Evolutionary conservation across 2,113 vertebrate species (phyloP).

Genomic region (Agelaius phoeniceus): DNA sequence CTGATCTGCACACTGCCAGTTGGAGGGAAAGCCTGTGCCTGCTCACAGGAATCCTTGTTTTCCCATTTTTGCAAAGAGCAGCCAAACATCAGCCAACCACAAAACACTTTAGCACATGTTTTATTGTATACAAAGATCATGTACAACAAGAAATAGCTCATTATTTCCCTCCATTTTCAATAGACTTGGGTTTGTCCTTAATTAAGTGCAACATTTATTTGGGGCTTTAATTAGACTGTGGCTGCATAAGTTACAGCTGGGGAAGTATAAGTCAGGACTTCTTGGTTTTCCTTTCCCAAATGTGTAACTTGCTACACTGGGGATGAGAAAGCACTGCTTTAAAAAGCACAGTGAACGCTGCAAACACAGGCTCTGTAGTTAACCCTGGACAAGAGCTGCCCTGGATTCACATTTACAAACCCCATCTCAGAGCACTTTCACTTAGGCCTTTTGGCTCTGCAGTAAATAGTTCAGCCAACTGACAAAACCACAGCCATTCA

Average conservation of each 20-base stretch:
- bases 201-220: slow-evolving; percentile 32
- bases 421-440: not conserved
- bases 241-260: slow-evolving; percentile 1
- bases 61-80: not conserved
- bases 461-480: not conserved
- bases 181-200: slow-evolving; percentile 31
- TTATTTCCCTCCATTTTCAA: not conserved
- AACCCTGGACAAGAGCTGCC: not conserved
- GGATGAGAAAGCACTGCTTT: not conserved
- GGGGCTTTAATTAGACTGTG: slow-evolving; percentile 14
- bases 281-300: not conserved
- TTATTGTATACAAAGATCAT: not conserved
- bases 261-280: not conserved
- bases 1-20: not conserved
- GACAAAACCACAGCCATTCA: not conserved
- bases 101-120: slow-evolving; percentile 10
- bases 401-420: not conserved
- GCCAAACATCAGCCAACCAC: not conserved
- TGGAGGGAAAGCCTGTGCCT: not conserved
- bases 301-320: not conserved
- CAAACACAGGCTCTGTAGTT: not conserved
- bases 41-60: not conserved
- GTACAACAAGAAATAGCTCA: slow-evolving; percentile 6
- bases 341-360: rapidly evolving
- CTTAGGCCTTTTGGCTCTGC: not conserved